These are phyloP conservation scores for Smittia sp. DNA, from an alignment of 2,888 invertebrate genomes.

Conservation along the genomic window DNA sequence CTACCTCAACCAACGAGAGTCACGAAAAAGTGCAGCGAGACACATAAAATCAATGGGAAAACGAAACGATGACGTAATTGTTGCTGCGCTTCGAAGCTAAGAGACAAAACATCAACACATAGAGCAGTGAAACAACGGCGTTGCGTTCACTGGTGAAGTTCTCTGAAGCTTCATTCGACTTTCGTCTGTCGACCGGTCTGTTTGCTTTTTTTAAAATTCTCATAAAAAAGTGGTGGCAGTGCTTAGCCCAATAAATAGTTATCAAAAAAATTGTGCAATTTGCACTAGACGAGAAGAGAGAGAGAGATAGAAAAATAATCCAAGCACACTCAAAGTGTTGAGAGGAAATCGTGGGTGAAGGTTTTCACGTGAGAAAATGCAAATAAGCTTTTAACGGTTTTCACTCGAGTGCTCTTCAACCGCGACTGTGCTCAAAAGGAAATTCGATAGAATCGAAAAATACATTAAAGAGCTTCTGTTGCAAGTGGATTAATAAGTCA, in stretches of 20 bases:
- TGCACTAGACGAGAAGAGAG: background rate
- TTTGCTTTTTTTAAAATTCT: constrained; percentile 9
- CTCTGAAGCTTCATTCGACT: constrained; percentile 26
- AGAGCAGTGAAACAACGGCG: background rate
- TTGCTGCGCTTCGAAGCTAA: background rate
- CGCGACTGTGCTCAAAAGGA: background rate
- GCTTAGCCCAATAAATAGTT: background rate
- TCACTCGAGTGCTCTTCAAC: background rate
- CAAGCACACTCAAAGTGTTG: background rate
- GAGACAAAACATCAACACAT: background rate
- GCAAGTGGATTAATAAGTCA: background rate
- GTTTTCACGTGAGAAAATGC: background rate
- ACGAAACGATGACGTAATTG: background rate
- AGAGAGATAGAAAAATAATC: constrained; percentile 12
- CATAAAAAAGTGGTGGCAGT: background rate
- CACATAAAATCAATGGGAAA: background rate
- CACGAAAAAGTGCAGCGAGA: background rate
- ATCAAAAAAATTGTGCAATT: background rate
- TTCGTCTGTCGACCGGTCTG: constrained; percentile 7
- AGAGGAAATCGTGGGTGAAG: background rate
- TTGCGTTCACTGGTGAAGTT: background rate
- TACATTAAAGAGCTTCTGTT: background rate
- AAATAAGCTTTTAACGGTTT: constrained; percentile 31
- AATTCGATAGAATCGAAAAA: background rate
- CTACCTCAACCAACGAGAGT: too few relatives aligned